These are phyloP conservation scores for Psilopogon haemacephalus DNA, from an alignment of 2,113 vertebrate species.

Conservation along the genomic window DNA sequence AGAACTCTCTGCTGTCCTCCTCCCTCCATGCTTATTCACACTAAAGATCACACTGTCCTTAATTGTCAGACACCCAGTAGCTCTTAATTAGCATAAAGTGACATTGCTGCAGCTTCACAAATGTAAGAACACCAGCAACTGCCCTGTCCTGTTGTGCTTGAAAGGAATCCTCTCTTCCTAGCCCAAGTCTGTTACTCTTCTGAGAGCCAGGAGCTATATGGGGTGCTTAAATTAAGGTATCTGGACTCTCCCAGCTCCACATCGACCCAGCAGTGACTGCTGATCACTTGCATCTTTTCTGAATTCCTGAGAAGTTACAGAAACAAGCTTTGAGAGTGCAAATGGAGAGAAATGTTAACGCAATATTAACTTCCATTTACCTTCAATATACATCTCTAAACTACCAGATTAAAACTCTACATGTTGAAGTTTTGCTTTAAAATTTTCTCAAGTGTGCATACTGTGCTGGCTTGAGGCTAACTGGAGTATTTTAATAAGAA, in stretches of 20 bases:
- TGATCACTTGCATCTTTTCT: neutral
- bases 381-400: neutral
- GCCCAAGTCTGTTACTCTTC: slow-evolving; percentile 18
- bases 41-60: slow-evolving; percentile 68
- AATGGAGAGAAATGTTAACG: neutral
- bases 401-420: neutral
- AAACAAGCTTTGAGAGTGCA: neutral
- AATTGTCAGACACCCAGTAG: slow-evolving; percentile 65
- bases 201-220: neutral
- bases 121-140: neutral
- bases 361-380: neutral
- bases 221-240: neutral
- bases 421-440: neutral
- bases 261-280: neutral
- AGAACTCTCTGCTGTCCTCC: slow-evolving; percentile 35
- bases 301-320: neutral
- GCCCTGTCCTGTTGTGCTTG: neutral
- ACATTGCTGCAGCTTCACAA: slow-evolving; percentile 2
- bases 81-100: slow-evolving; percentile 64
- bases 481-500: too few species aligned
- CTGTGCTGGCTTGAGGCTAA: too few species aligned
- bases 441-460: too few species aligned
- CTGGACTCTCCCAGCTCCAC: neutral
- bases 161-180: slow-evolving; percentile 10
- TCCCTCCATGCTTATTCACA: slow-evolving; percentile 21